Percentiles rank a stretch among this genome's conserved stretches.
phyloP scores from a whole-genome alignment of 37 sponge, comb jelly and placozoan species.

The Theonella swinhoei region DNA sequence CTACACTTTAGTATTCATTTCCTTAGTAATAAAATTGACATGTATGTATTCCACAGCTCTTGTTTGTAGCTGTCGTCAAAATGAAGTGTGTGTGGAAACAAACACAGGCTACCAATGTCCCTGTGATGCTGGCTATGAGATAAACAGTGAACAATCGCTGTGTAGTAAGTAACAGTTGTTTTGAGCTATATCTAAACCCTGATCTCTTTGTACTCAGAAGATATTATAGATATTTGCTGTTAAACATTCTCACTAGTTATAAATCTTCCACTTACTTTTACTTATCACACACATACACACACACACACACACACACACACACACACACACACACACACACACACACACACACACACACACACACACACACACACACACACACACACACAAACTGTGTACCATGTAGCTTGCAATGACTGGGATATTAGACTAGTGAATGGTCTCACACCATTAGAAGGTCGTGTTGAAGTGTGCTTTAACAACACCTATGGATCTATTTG shows the following conservation, averaged over 20 bases:
- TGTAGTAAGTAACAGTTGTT: too few species aligned
- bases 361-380: too few species aligned
- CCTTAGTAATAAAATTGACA: neutral
- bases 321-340: too few species aligned
- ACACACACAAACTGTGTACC: too few species aligned
- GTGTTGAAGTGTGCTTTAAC: constrained; percentile 37
- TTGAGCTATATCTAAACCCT: neutral
- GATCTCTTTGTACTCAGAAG: neutral
- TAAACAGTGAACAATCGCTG: too few species aligned
- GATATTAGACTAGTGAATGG: neutral
- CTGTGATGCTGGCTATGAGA: neutral
- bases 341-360: too few species aligned
- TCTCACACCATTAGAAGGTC: constrained; percentile 4
- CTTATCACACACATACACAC: too few species aligned
- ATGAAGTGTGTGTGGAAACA: neutral
- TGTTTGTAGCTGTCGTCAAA: neutral
- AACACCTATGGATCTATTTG: constrained; percentile 48
- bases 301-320: too few species aligned
- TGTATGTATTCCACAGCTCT: neutral
- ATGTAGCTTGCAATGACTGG: neutral
- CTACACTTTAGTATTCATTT: neutral
- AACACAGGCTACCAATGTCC: neutral
- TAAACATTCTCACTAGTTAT: too few species aligned
- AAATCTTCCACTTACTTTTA: too few species aligned
- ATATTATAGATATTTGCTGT: neutral